Evolutionary conservation across 2,113 vertebrate species (phyloP).

Genomic region (Neogobius melanostomus): DNA sequence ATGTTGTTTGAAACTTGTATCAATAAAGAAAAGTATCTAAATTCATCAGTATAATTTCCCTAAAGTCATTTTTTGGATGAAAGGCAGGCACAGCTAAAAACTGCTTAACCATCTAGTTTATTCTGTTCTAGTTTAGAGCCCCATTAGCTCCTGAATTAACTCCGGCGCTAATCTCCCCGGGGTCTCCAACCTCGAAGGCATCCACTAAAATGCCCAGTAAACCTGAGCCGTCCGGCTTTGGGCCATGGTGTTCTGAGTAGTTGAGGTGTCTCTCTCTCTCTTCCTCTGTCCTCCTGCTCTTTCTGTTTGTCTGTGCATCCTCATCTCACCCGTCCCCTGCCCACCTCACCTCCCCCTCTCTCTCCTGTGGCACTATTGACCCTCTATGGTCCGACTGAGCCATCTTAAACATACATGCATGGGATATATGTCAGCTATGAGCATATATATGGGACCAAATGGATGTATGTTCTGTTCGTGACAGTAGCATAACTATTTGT

Average conservation of each 20-base stretch:
- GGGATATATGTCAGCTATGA: conserved; percentile 65
- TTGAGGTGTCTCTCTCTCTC: conserved; percentile 21
- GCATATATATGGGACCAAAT: conserved; percentile 63
- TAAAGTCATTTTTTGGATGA: too few relatives aligned
- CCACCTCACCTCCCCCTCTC: conserved; percentile 39
- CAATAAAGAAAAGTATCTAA: too few relatives aligned
- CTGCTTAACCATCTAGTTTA: too few relatives aligned
- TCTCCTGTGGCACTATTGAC: conserved; percentile 56
- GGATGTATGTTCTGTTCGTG: conserved; percentile 67
- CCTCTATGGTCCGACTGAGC: conserved; percentile 67
- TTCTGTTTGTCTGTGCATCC: conserved; percentile 62
- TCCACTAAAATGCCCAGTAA: too few relatives aligned
- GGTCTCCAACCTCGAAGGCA: too few relatives aligned
- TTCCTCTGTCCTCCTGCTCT: conserved; percentile 49
- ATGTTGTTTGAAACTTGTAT: too few relatives aligned
- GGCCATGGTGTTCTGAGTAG: neutral
- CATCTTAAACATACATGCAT: conserved; percentile 73
- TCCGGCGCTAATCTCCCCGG: too few relatives aligned
- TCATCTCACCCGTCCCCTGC: conserved; percentile 52
- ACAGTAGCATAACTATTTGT: conserved; percentile 43
- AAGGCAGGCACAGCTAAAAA: too few relatives aligned
- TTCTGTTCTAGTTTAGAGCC: too few relatives aligned
- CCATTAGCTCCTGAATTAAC: too few relatives aligned
- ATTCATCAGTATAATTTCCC: too few relatives aligned
- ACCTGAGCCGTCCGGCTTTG: neutral